phyloP scores from a whole-genome alignment of 2,113 vertebrate genomes.

The Pterocles gutturalis region DNA sequence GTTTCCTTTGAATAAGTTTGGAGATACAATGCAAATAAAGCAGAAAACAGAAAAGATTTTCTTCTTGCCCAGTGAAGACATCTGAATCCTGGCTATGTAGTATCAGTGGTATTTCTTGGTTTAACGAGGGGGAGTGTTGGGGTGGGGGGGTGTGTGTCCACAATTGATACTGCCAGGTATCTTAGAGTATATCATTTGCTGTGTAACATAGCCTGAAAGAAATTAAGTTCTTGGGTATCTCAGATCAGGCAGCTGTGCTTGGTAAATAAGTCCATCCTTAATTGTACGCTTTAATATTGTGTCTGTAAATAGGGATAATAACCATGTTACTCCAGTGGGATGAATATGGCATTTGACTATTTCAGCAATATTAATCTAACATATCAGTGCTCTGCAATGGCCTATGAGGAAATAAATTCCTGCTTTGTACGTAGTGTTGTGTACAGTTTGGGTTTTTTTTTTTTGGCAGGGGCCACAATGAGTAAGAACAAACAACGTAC shows the following conservation, averaged over 20 bases:
- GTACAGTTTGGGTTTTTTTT: not conserved
- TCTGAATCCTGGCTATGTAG: not conserved
- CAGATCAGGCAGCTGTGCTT: not conserved
- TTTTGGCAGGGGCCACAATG: rapidly evolving
- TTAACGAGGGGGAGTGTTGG: not conserved
- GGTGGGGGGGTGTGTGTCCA: not conserved
- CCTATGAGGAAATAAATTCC: not conserved
- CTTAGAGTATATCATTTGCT: not conserved
- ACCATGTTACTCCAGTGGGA: not conserved
- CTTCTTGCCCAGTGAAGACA: not conserved
- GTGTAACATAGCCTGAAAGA: not conserved
- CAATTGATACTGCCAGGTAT: not conserved
- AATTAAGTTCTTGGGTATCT: not conserved
- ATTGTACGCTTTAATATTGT: not conserved
- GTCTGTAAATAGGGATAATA: not conserved
- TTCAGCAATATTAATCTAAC: not conserved
- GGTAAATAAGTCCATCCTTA: not conserved
- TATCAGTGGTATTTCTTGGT: not conserved
- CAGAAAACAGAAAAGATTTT: not conserved
- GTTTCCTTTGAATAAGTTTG: not conserved
- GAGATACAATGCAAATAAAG: not conserved
- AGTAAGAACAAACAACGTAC: not conserved
- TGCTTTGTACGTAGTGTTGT: not conserved
- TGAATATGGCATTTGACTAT: not conserved
- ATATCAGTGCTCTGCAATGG: not conserved